A percentile compares a stretch with the other conserved stretches of the same genome.
Evolutionary conservation across 1,140 invertebrate genomes (phyloP).

Genomic region (Cyphomyrmex costatus): DNA sequence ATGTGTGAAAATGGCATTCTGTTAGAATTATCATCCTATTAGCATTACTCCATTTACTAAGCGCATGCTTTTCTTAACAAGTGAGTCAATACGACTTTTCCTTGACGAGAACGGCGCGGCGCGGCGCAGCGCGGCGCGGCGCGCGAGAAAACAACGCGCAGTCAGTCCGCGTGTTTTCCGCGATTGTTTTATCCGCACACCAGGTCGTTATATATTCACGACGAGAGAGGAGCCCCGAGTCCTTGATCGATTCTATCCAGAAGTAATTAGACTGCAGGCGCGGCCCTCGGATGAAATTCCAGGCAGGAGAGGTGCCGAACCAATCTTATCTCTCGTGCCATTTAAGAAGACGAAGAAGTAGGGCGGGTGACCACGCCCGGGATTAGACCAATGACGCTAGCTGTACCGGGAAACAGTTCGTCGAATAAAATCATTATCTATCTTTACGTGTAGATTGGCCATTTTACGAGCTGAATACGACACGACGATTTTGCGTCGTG

Average conservation of each 20-base stretch:
- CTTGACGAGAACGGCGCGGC: not conserved
- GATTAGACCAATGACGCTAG: constrained; percentile 70
- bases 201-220: constrained; percentile 74
- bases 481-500: constrained; percentile 4
- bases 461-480: constrained; percentile 30
- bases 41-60: constrained; percentile 17
- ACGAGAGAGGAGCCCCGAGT: constrained; percentile 76
- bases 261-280: constrained; percentile 77
- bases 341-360: constrained; percentile 77
- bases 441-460: constrained; percentile 30
- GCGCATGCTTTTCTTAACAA: constrained; percentile 14
- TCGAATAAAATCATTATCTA: constrained; percentile 61
- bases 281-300: constrained; percentile 75
- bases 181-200: constrained; percentile 28
- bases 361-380: constrained; percentile 75
- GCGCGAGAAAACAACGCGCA: constrained; percentile 1
- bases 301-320: constrained; percentile 73
- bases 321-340: constrained; percentile 76
- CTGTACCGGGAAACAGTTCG: constrained; percentile 32
- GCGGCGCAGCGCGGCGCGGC: too few species aligned
- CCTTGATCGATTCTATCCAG: constrained; percentile 77
- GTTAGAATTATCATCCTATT: constrained; percentile 37
- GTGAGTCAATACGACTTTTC: constrained; percentile 30
- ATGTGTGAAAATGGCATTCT: not conserved
- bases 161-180: constrained; percentile 6